Base-by-base conservation (phyloP, 2,113 vertebrate species). In the Nothobranchius kuhntae region DNA sequence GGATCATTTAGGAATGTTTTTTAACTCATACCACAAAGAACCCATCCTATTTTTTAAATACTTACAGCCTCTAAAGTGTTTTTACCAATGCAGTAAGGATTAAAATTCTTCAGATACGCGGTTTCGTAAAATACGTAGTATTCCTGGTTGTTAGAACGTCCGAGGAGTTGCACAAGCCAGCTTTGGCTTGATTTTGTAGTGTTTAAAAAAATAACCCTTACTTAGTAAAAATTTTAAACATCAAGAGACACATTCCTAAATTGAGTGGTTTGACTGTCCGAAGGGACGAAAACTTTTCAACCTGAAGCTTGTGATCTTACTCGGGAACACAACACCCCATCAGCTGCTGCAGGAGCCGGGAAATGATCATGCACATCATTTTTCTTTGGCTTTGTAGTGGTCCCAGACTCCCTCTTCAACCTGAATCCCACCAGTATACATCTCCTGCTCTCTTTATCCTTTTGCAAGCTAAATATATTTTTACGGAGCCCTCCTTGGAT, bases 311-410 rank as follows among this genome's bases (percentile, higher is more conserved):
- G 61, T 40, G 57, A 67, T 82, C 62, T 30, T 40, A 6, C 67
- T 80, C 61, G 8, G 40, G 57, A 62, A 74, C 45, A 51, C 56
- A 83, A 90, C 87, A 87, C 76, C 78, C 81, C 85, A 87, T 85
- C 86, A 90, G 74, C 77, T 76, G 47, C 77, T 78, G 67, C 72
- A 66, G 65, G 69, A 73, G 84, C 79, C 77, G 71, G 85, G 77
- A 84, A 86, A 72, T 82, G 46, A 81, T 84, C 80, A 81, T 46
- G 63, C 86, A 89, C 86, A 40, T 87, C 67, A 42, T 87, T 85
- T 79, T 76, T 89, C 87, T 79, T 86, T 35, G 78, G 77, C 75
- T 42, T 61, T 60, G 63, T 7, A 69, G 72, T 61, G 68, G 77
- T 82, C 65, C 52, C 68, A 71, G 30, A 35, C 35, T 13, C 17